A percentile compares a stretch with the other conserved stretches of the same genome.
Conservation (phyloP, 1,140 invertebrate species). For the Anoplophora glabripennis region DNA sequence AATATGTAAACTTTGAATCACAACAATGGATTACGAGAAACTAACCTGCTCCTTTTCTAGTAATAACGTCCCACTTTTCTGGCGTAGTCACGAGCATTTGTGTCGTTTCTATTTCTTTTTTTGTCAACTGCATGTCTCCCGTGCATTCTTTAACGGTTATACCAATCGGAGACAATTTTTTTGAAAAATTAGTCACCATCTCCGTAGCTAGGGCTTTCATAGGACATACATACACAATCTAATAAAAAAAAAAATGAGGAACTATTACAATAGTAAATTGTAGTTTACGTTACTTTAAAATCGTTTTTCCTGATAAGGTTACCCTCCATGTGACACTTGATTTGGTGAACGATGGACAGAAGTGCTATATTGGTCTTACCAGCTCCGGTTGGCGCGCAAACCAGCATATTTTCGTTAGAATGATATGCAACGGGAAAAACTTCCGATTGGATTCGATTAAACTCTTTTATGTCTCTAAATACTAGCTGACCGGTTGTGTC, state of each 20-base stretch:
- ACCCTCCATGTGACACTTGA: conserved; percentile 79
- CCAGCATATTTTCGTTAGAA: conserved; percentile 94
- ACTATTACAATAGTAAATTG: not conserved
- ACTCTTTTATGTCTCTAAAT: conserved; percentile 79
- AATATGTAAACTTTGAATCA: not conserved
- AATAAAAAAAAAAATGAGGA: conserved; percentile 32
- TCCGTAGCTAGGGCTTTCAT: conserved; percentile 99
- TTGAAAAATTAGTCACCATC: conserved; percentile 94
- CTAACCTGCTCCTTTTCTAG: conserved; percentile 68
- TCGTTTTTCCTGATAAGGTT: conserved; percentile 83
- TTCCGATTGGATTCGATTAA: conserved; percentile 90
- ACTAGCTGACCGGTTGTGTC: conserved; percentile 84
- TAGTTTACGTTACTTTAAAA: conserved; percentile 75
- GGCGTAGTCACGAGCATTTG: conserved; percentile 99
- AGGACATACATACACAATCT: conserved; percentile 98
- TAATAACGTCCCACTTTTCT: conserved; percentile 99
- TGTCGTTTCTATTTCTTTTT: conserved; percentile 90
- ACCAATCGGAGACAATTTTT: conserved; percentile 71
- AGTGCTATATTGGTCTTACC: conserved; percentile 99
- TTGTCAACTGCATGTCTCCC: conserved; percentile 97
- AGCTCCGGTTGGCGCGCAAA: conserved; percentile 94
- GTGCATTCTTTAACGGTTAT: conserved; percentile 90
- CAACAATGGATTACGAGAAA: not conserved
- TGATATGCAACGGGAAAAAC: conserved; percentile 95
- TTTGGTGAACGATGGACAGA: conserved; percentile 85